Evolutionary conservation across 1,140 invertebrate species (phyloP).

Genomic region (Spodoptera frugiperda): DNA sequence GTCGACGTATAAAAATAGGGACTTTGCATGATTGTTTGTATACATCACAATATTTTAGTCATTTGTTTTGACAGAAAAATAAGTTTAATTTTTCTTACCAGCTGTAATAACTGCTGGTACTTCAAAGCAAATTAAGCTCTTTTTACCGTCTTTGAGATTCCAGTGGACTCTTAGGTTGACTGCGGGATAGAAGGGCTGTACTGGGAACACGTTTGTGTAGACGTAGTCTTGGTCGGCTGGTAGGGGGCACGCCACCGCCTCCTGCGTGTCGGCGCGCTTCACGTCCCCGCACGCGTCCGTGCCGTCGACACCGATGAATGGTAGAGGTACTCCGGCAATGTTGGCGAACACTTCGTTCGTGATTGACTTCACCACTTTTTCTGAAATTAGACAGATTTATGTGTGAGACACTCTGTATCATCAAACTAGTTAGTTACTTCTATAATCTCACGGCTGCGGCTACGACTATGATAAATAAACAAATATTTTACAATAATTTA

Average conservation of each 20-base stretch:
- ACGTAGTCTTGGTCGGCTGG: slow-evolving; percentile 59
- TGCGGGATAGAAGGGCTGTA: slow-evolving; percentile 60
- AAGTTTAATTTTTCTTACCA: too few species aligned
- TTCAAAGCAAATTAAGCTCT: slow-evolving; percentile 88
- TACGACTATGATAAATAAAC: too few species aligned
- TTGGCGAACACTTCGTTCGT: slow-evolving; percentile 84
- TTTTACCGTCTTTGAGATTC: slow-evolving; percentile 83
- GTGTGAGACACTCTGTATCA: too few species aligned
- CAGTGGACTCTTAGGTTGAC: slow-evolving; percentile 87
- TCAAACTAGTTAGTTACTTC: too few species aligned
- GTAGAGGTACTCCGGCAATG: slow-evolving; percentile 85
- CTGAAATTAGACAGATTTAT: slow-evolving; percentile 63
- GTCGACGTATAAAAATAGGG: too few species aligned
- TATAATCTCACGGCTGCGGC: too few species aligned
- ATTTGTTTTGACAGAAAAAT: too few species aligned
- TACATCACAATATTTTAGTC: too few species aligned
- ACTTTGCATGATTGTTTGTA: too few species aligned
- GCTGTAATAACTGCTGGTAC: slow-evolving; percentile 87
- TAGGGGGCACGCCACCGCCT: slow-evolving; percentile 62
- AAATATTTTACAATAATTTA: too few species aligned
- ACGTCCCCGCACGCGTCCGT: slow-evolving; percentile 86
- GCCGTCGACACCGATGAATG: slow-evolving; percentile 88
- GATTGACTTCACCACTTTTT: slow-evolving; percentile 75
- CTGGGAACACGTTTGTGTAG: slow-evolving; percentile 63
- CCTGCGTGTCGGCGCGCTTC: slow-evolving; percentile 76